Conservation (phyloP, 2,797 vertebrate genomes). For the Chaetophractus vellerosus region DNA sequence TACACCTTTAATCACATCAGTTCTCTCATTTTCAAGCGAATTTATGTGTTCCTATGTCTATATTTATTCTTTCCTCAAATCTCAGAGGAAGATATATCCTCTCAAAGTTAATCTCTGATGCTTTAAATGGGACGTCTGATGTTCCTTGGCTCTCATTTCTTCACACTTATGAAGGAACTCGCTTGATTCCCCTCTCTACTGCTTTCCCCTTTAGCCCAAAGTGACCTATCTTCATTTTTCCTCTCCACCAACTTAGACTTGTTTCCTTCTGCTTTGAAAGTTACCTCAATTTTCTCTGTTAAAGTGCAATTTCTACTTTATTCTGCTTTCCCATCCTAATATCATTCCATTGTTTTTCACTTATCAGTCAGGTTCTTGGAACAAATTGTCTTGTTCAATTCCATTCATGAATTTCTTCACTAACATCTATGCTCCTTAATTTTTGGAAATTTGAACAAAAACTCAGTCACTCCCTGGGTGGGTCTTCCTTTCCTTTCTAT, state of each 20-base stretch:
- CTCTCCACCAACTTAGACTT: not conserved
- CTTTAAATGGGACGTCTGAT: not conserved
- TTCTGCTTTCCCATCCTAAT: not conserved
- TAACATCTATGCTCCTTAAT: not conserved
- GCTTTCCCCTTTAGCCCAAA: not conserved
- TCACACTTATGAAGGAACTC: not conserved
- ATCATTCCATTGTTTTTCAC: not conserved
- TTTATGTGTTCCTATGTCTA: not conserved
- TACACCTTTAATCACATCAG: not conserved
- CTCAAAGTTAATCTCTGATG: not conserved
- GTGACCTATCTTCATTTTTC: not conserved
- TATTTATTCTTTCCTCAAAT: not conserved
- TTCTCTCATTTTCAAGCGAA: not conserved
- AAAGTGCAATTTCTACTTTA: not conserved
- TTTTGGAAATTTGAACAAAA: not conserved
- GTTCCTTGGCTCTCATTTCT: not conserved
- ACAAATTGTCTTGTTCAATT: not conserved
- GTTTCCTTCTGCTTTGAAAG: constrained; percentile 1
- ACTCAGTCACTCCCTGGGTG: not conserved
- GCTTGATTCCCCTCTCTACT: not conserved
- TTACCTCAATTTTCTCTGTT: not conserved
- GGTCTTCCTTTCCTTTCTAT: not conserved
- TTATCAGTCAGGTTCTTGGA: not conserved
- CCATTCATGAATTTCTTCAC: not conserved
- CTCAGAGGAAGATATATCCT: not conserved